Percentiles rank a stretch among this genome's conserved stretches.
Evolutionary conservation across 2,113 vertebrate genomes (phyloP).

Genomic region (Campylomormyrus numenius): DNA sequence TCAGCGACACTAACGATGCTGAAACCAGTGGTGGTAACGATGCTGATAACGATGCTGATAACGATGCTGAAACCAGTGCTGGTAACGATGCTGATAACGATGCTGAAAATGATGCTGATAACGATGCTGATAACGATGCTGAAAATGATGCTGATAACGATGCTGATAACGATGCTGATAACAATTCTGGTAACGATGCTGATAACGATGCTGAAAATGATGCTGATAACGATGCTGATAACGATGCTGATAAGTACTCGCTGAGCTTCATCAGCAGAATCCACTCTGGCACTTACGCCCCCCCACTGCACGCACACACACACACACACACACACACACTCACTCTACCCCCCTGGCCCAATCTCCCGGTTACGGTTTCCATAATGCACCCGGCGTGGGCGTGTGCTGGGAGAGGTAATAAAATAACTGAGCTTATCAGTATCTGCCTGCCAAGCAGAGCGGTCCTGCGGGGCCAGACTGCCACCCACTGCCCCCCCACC

Average conservation of each 20-base stretch:
- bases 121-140: constrained; percentile 31
- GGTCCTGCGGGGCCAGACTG: not conserved
- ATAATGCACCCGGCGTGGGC: constrained; percentile 42
- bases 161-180: constrained; percentile 34
- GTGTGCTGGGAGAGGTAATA: constrained; percentile 54
- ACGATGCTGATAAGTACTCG: constrained; percentile 37
- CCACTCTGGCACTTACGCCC: constrained; percentile 31
- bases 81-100: constrained; percentile 28
- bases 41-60: not conserved
- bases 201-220: too few species aligned
- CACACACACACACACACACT: not conserved
- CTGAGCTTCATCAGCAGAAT: constrained; percentile 13
- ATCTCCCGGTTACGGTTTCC: constrained; percentile 40
- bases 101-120: not conserved
- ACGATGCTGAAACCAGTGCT: constrained; percentile 12
- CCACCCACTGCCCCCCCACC: not conserved
- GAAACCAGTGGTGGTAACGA: constrained; percentile 24
- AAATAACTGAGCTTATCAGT: constrained; percentile 66
- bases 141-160: not conserved
- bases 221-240: constrained; percentile 34
- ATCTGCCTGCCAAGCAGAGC: constrained; percentile 48
- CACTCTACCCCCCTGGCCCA: not conserved
- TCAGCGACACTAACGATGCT: constrained; percentile 25
- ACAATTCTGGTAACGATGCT: not conserved
- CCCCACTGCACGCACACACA: not conserved